These are phyloP conservation scores for Natrix natrix DNA, from an alignment of 2,797 vertebrate species.

Conservation along the genomic window DNA sequence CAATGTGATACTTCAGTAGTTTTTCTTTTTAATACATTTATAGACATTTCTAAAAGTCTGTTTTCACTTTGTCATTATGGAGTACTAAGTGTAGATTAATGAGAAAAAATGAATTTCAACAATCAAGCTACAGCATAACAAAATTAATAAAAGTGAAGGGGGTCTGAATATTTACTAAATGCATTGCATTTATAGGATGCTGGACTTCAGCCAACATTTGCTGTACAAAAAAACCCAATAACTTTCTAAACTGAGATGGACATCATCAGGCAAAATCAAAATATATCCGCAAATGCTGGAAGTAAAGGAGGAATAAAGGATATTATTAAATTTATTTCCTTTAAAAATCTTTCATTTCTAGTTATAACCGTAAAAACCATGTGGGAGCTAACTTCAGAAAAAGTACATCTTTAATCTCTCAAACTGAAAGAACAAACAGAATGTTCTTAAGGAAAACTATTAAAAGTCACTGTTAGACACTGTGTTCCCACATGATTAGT, in stretches of 20 bases:
- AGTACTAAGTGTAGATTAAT: neutral
- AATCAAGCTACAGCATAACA: neutral
- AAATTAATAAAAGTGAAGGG: neutral
- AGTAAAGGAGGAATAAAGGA: neutral
- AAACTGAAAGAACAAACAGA: neutral
- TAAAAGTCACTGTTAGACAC: neutral
- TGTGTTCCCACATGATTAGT: neutral
- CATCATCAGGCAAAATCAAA: neutral
- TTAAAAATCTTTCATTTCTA: neutral
- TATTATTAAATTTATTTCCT: neutral
- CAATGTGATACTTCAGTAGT: neutral
- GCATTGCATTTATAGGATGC: neutral
- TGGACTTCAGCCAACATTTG: neutral
- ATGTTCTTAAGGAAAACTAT: neutral
- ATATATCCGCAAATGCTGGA: neutral
- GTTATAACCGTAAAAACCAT: neutral
- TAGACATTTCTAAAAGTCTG: neutral
- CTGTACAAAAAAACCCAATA: neutral
- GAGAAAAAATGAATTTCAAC: neutral
- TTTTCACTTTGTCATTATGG: neutral
- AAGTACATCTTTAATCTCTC: neutral
- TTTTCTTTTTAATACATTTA: neutral
- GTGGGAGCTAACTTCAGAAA: neutral
- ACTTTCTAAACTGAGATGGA: neutral
- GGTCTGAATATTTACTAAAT: neutral